phyloP scores from a whole-genome alignment of 2,113 vertebrate genomes.

The Willisornis vidua region DNA sequence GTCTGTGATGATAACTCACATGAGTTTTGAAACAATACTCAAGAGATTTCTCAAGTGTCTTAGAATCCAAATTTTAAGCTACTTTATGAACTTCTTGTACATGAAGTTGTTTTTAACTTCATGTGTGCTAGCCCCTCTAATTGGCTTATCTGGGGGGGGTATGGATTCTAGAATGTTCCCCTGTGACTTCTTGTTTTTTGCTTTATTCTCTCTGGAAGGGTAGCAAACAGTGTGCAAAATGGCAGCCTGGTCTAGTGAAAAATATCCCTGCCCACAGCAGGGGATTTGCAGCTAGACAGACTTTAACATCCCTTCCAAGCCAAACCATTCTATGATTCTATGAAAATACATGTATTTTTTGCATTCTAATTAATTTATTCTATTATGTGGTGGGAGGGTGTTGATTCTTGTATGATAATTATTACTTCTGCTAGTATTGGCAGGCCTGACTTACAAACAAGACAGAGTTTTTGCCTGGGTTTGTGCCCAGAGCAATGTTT shows the following conservation, averaged over 20 bases:
- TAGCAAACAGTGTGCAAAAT: neutral
- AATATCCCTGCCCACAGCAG: neutral
- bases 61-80: neutral
- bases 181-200: neutral
- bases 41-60: neutral
- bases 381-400: neutral
- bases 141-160: neutral
- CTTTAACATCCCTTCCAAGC: neutral
- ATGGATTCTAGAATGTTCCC: neutral
- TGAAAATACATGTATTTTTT: neutral
- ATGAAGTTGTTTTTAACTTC: neutral
- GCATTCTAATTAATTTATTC: neutral
- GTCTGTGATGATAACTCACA: neutral
- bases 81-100: neutral
- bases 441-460: neutral
- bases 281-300: neutral
- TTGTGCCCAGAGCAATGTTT: neutral
- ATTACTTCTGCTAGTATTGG: neutral
- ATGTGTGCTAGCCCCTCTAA: neutral
- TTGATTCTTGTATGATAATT: conserved; percentile 2
- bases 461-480: neutral
- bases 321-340: neutral
- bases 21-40: neutral
- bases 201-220: neutral
- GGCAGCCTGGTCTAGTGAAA: neutral